Evolutionary conservation across 1,140 invertebrate genomes (phyloP).

Genomic region (Leptopilina boulardi): DNA sequence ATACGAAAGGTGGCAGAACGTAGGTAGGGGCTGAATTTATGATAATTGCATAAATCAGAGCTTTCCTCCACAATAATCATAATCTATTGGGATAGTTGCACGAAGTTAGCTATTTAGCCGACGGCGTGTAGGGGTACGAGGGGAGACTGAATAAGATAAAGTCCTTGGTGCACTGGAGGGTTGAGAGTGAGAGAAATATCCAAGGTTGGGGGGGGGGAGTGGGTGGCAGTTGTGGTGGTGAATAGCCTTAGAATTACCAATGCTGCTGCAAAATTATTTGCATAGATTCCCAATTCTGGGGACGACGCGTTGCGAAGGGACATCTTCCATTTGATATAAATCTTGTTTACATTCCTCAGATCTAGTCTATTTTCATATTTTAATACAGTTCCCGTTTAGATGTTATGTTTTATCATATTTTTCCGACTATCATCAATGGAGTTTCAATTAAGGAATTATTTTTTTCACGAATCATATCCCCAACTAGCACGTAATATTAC

Average conservation of each 20-base stretch:
- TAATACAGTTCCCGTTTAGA: neutral
- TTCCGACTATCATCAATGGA: neutral
- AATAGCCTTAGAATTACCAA: conserved; percentile 33
- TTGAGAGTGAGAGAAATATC: conserved; percentile 46
- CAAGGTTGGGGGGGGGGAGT: conserved; percentile 41
- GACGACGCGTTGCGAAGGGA: neutral
- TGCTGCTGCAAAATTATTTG: conserved; percentile 23
- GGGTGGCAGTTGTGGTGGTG: neutral
- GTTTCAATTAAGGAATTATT: no score
- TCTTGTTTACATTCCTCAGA: conserved; percentile 18
- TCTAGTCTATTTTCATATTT: neutral
- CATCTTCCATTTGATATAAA: neutral
- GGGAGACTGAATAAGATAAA: conserved; percentile 70
- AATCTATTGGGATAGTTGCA: conserved; percentile 76
- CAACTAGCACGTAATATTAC: no score
- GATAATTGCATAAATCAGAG: conserved; percentile 76
- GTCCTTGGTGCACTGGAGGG: conserved; percentile 61
- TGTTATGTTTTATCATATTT: neutral
- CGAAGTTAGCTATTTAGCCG: conserved; percentile 76
- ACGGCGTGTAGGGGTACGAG: conserved; percentile 66
- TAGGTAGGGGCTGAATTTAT: conserved; percentile 70
- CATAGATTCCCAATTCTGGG: conserved; percentile 21
- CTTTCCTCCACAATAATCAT: conserved; percentile 76
- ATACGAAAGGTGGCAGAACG: conserved; percentile 69
- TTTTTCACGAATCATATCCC: no score